A percentile compares a stretch with the other conserved stretches of the same genome.
Conservation (phyloP, 2,888 invertebrate species). For the Leptura quadrifasciata region DNA sequence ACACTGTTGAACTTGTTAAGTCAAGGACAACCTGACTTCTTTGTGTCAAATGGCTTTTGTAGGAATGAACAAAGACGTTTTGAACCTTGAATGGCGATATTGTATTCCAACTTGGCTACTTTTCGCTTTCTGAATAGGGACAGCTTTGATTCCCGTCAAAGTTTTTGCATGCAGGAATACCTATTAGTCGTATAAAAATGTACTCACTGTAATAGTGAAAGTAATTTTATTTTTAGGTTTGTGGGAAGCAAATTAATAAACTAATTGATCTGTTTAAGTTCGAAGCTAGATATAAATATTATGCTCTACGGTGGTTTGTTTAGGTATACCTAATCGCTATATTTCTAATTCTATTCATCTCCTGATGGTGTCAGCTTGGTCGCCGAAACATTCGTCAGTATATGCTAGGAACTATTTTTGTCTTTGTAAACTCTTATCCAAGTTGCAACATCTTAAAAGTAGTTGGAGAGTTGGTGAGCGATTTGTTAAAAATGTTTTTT, state of each 20-base stretch:
- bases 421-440: too few relatives aligned
- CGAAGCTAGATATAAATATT: too few relatives aligned
- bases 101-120: conserved; percentile 7
- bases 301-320: too few relatives aligned
- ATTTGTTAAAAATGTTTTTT: too few relatives aligned
- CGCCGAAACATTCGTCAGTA: too few relatives aligned
- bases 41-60: conserved; percentile 34
- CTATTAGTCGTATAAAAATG: not conserved
- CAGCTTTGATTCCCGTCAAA: not conserved
- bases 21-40: conserved; percentile 26
- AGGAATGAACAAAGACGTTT: conserved; percentile 31
- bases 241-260: not conserved
- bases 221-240: not conserved
- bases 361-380: too few relatives aligned
- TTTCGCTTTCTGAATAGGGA: conserved; percentile 21
- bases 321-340: too few relatives aligned
- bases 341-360: too few relatives aligned
- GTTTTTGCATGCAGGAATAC: not conserved
- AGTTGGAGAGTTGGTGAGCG: too few relatives aligned
- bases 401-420: too few relatives aligned
- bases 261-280: not conserved
- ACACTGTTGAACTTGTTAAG: conserved; percentile 29
- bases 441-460: too few relatives aligned
- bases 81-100: conserved; percentile 31
- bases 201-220: not conserved